Evolutionary conservation across 92 coral and sea anemone genomes (phyloP).

Genomic region (Pocillopora meandrina): DNA sequence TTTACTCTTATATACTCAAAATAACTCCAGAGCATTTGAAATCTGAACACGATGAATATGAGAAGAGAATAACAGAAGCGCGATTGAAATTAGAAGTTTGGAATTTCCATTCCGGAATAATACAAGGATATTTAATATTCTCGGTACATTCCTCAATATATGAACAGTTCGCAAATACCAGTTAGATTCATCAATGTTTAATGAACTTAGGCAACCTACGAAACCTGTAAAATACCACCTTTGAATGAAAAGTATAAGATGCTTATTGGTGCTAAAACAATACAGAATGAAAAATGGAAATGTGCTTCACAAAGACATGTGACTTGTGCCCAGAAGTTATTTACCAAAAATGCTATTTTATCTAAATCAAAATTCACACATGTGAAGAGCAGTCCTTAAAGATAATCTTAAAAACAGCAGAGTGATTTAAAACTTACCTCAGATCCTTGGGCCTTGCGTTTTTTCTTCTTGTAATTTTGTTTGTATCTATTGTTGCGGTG

Average conservation of each 20-base stretch:
- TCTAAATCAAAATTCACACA: conserved; percentile 15
- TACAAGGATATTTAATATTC: conserved; percentile 15
- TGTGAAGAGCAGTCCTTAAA: neutral
- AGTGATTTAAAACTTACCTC: conserved; percentile 55
- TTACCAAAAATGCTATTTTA: neutral
- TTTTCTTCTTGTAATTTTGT: conserved; percentile 98
- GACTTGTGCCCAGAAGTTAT: conserved; percentile 27
- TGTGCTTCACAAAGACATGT: conserved; percentile 39
- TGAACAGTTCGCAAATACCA: neutral
- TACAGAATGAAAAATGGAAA: conserved; percentile 26
- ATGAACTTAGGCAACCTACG: neutral
- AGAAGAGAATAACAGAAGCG: neutral
- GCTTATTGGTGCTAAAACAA: conserved; percentile 22
- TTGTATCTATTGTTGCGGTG: conserved; percentile 98
- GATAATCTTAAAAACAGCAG: neutral
- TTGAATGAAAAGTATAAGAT: conserved; percentile 30
- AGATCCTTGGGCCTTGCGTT: conserved; percentile 76
- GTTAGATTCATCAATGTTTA: neutral
- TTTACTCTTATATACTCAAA: neutral
- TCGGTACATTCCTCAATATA: conserved; percentile 13
- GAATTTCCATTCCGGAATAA: conserved; percentile 10
- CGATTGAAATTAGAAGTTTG: conserved; percentile 2
- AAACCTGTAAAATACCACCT: conserved; percentile 26
- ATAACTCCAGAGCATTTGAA: neutral
- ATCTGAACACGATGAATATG: neutral